These are phyloP conservation scores for Octomys mimax DNA, from an alignment of 2,797 vertebrate genomes.

Conservation along the genomic window DNA sequence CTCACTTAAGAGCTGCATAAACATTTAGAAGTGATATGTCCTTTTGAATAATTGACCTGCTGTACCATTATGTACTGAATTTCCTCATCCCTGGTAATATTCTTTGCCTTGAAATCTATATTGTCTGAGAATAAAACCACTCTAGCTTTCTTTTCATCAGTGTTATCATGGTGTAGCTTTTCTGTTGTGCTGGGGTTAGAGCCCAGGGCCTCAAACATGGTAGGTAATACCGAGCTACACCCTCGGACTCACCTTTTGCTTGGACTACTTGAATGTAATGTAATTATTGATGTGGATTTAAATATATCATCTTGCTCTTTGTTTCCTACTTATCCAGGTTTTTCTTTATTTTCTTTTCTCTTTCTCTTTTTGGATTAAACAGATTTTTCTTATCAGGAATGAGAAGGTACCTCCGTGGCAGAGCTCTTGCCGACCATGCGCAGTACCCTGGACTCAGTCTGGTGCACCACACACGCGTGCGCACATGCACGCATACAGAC, in stretches of 20 bases:
- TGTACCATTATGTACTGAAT: slow-evolving; percentile 16
- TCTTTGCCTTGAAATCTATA: neutral
- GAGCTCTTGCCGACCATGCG: neutral
- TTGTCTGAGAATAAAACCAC: neutral
- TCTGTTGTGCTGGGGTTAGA: neutral
- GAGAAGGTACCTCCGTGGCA: neutral
- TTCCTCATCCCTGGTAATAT: neutral
- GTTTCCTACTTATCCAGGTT: neutral
- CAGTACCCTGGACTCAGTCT: neutral
- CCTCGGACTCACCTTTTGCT: neutral
- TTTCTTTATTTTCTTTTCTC: neutral
- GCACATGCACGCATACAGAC: neutral
- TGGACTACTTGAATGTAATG: slow-evolving; percentile 15
- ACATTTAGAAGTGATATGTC: neutral
- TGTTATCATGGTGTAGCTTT: slow-evolving; percentile 8
- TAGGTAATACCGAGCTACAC: neutral
- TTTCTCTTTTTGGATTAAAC: slow-evolving; percentile 2
- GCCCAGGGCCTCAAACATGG: neutral
- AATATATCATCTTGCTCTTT: neutral
- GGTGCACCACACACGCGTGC: neutral
- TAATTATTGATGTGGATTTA: slow-evolving; percentile 4
- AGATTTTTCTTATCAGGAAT: neutral
- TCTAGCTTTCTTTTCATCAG: neutral
- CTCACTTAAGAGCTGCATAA: neutral
- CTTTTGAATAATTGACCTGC: slow-evolving; percentile 12